Evolutionary conservation across 92 coral and sea anemone genomes (phyloP).

Genomic region (Parazoanthus darwini): DNA sequence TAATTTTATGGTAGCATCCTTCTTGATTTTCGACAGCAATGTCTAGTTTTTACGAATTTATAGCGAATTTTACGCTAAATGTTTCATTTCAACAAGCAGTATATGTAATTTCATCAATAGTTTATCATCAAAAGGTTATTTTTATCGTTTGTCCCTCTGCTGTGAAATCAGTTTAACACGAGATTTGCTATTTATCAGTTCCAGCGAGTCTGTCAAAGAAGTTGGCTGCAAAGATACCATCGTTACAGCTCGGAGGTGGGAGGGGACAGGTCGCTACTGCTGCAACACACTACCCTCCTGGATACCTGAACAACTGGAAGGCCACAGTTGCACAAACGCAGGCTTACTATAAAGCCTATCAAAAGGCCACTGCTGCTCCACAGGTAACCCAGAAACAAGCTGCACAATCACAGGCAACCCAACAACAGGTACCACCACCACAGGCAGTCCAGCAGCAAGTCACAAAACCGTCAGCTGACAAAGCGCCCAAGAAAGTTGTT

Average conservation of each 20-base stretch:
- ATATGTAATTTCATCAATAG: no score
- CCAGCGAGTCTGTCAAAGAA: conserved; percentile 31
- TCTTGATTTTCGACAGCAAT: no score
- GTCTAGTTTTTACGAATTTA: no score
- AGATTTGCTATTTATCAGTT: conserved; percentile 9
- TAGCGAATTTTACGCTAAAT: no score
- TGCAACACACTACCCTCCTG: conserved; percentile 19
- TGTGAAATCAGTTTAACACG: neutral
- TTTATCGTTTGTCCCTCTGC: neutral
- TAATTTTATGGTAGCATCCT: no score
- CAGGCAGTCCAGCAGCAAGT: conserved; percentile 4
- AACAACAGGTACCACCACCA: neutral
- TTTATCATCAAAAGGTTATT: no score
- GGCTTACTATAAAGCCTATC: conserved; percentile 6
- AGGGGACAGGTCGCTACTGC: conserved; percentile 8
- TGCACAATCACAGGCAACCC: conserved; percentile 18
- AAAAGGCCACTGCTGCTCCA: conserved; percentile 25
- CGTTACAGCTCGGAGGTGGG: conserved; percentile 21
- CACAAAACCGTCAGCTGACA: neutral
- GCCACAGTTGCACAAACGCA: conserved; percentile 1
- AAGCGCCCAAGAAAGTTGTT: neutral
- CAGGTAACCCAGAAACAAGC: conserved; percentile 20
- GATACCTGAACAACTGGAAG: conserved; percentile 27
- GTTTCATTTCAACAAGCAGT: no score
- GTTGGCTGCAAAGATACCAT: conserved; percentile 16